Evolutionary conservation across 2,888 invertebrate genomes (phyloP), one percentile per base, ranked within the genome.

Genomic region (Temnothorax unifasciatus): DNA sequence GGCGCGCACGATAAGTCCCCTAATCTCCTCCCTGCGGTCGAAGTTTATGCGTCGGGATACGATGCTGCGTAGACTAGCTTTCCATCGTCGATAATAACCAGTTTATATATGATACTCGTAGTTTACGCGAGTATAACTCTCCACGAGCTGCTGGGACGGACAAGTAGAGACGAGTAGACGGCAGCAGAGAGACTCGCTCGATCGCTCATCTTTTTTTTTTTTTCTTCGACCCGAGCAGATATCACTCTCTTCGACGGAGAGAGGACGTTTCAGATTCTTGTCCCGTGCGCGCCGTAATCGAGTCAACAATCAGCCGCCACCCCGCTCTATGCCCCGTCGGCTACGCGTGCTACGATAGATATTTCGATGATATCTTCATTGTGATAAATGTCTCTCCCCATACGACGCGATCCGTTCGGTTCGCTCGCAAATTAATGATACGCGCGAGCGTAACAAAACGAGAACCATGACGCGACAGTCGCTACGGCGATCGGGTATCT

Each of bases 321-420:
- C 18, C 54, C 4, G 76, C 50, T 41, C 38, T 21, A 18, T 79
- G 13, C 29, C 50, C 79, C 44, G 41, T 64, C 29, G 63, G 29
- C 52, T 64, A 79, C 47, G 61, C 63, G 82, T 63, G 61, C 44
- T 44, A 54, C 63, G 82, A 75, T 77, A 79, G 82, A 82, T 77
- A 74, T 63, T 81, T 63, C 81, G 79, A 81, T 81, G 61, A 81
- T 81, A 81, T 73, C 73, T 73, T 81, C 73, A 81, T 81, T 81
- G 71, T 79, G 79, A 81, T 81, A 81, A 81, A 81, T 81, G 79
- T 73, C 59, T 47, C 57, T 11, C 15, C 44, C 21, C 25, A 25
- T n/a, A n/a, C 34, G 34, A 69, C 47, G 47, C 47, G 57, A 79
- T 81, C 59, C 59, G 18, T 81, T 47, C 34, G 76, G 15, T 13